These are phyloP conservation scores for Toxostoma redivivum DNA, from an alignment of 2,113 vertebrate species.

Conservation along the genomic window DNA sequence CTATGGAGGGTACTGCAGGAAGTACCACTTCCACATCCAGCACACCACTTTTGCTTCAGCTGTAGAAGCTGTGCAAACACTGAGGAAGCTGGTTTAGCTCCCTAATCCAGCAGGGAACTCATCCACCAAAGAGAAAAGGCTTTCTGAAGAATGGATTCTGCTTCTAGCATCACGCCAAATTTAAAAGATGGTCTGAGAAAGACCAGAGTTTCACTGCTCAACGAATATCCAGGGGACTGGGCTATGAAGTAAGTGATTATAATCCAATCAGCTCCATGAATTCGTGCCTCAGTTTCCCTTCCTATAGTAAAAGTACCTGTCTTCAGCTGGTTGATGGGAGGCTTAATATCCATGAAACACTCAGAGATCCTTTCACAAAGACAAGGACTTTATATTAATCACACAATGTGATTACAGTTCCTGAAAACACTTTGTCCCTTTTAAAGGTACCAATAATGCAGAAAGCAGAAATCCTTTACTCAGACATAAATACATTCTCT, in stretches of 20 bases:
- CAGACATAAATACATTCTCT: not conserved
- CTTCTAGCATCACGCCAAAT: not conserved
- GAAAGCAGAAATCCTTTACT: not conserved
- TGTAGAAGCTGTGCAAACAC: not conserved
- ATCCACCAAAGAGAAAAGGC: not conserved
- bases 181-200: not conserved
- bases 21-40: not conserved
- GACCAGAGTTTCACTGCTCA: not conserved
- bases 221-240: not conserved
- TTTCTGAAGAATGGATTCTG: not conserved
- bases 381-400: not conserved
- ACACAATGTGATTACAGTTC: not conserved
- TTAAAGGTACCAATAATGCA: not conserved
- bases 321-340: not conserved
- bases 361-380: not conserved
- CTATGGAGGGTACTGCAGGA: not conserved
- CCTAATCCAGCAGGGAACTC: not conserved
- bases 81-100: not conserved
- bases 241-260: not conserved
- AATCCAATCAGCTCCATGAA: not conserved
- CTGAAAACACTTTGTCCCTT: not conserved
- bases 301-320: not conserved
- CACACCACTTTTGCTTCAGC: not conserved
- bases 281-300: not conserved
- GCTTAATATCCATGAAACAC: not conserved